phyloP scores from a whole-genome alignment of 2,797 vertebrate genomes.

The Morelia viridis region DNA sequence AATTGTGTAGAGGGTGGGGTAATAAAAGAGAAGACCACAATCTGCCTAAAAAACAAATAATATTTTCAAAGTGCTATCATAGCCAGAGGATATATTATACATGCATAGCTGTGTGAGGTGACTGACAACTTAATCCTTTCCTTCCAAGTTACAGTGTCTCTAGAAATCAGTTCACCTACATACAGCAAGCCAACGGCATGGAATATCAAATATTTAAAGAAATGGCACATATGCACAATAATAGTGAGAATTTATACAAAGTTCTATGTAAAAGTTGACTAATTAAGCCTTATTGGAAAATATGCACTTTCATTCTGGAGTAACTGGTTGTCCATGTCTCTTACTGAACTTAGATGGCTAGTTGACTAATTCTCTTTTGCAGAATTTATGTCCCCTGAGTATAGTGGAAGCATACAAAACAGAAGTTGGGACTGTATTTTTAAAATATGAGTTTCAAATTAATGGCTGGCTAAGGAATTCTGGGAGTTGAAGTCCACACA shows the following conservation, averaged over 20 bases:
- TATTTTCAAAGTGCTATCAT: conserved; percentile 44
- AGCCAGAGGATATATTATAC: conserved; percentile 39
- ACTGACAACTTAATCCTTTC: conserved; percentile 34
- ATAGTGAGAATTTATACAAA: conserved; percentile 57
- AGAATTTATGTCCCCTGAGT: conserved; percentile 45
- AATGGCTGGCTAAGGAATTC: background rate
- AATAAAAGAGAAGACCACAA: conserved; percentile 59
- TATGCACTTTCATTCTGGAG: conserved; percentile 59
- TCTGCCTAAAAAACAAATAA: conserved; percentile 58
- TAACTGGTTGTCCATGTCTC: conserved; percentile 55
- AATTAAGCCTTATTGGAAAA: conserved; percentile 60
- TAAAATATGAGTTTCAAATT: background rate
- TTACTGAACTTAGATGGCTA: conserved; percentile 39
- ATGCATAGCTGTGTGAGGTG: conserved; percentile 54
- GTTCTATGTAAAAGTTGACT: conserved; percentile 57
- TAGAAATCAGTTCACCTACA: conserved; percentile 53
- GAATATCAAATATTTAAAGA: conserved; percentile 43
- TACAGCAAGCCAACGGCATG: conserved; percentile 44
- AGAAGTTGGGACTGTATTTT: conserved; percentile 29
- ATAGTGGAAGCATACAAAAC: conserved; percentile 27
- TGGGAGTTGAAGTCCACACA: too few species aligned
- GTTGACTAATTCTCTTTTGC: conserved; percentile 27
- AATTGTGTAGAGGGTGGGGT: conserved; percentile 48
- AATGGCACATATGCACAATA: conserved; percentile 44
- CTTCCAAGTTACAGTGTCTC: conserved; percentile 44